Evolutionary conservation across 2,797 vertebrate genomes (phyloP).

Genomic region (Triplophysa bombifrons): DNA sequence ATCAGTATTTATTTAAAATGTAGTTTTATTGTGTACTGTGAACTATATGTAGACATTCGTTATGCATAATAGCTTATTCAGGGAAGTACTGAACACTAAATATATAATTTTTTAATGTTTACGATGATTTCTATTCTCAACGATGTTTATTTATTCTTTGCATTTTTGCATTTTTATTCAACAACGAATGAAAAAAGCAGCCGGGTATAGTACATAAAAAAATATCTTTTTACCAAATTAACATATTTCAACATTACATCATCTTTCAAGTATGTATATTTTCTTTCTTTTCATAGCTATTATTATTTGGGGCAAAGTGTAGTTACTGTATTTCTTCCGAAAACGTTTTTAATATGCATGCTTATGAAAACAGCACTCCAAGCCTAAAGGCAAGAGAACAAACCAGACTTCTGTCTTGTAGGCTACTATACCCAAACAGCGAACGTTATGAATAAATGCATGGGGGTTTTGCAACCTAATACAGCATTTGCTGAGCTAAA

Average conservation of each 20-base stretch:
- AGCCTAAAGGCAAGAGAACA: not conserved
- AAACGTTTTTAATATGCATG: slow-evolving; percentile 49
- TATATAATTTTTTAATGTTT: too few relatives aligned
- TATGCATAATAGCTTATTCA: too few relatives aligned
- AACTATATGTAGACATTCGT: too few relatives aligned
- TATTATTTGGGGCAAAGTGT: not conserved
- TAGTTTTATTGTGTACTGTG: too few relatives aligned
- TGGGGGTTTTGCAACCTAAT: slow-evolving; percentile 61
- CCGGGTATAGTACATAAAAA: not conserved
- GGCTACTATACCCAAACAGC: slow-evolving; percentile 47
- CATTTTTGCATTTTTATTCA: too few relatives aligned
- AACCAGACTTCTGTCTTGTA: slow-evolving; percentile 39
- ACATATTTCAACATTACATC: not conserved
- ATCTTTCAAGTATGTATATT: slow-evolving; percentile 3
- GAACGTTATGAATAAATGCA: slow-evolving; percentile 65
- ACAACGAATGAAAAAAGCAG: not conserved
- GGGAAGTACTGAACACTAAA: too few relatives aligned
- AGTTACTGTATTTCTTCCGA: slow-evolving; percentile 38
- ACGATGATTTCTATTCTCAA: too few relatives aligned
- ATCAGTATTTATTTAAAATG: too few relatives aligned
- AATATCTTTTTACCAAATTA: not conserved
- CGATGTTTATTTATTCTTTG: too few relatives aligned
- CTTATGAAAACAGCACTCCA: slow-evolving; percentile 59
- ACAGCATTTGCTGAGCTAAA: slow-evolving; percentile 53
- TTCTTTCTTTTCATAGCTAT: not conserved